phyloP scores from a whole-genome alignment of 2,797 vertebrate species.

The Cynopterus sphinx region DNA sequence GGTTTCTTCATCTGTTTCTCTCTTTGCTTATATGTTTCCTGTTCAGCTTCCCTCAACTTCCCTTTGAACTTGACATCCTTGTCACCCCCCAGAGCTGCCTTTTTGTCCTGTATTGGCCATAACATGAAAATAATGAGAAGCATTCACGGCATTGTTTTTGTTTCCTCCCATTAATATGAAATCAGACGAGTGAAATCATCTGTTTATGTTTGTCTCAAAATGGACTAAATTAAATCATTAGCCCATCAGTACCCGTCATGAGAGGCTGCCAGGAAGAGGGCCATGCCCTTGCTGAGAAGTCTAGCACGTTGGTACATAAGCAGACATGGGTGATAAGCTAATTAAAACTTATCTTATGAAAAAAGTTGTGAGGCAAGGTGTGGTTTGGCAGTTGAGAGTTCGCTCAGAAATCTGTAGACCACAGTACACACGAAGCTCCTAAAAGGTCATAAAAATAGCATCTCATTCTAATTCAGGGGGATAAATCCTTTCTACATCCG shows the following conservation, averaged over 20 bases:
- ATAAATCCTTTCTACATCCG: not conserved
- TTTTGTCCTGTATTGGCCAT: not conserved
- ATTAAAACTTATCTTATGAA: slow-evolving; percentile 50
- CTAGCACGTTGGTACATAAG: not conserved
- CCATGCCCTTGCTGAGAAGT: not conserved
- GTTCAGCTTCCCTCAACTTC: not conserved
- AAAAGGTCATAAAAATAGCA: slow-evolving; percentile 45
- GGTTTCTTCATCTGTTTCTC: not conserved
- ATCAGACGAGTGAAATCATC: slow-evolving; percentile 19
- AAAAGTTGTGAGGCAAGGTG: slow-evolving; percentile 34
- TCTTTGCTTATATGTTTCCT: not conserved
- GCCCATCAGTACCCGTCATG: not conserved
- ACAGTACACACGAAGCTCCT: not conserved
- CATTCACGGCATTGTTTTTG: not conserved
- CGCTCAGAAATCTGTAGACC: slow-evolving; percentile 23
- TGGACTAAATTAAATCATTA: not conserved
- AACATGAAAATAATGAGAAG: slow-evolving; percentile 17
- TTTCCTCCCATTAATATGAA: slow-evolving; percentile 26
- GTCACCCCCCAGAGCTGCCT: not conserved
- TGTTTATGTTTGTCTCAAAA: slow-evolving; percentile 33
- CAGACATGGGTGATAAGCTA: not conserved
- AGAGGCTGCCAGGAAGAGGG: not conserved
- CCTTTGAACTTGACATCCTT: not conserved
- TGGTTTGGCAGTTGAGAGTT: not conserved
- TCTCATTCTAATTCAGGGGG: slow-evolving; percentile 24